phyloP scores from a whole-genome alignment of 1,140 invertebrate genomes.

The Pseudachorutes palmiensis region DNA sequence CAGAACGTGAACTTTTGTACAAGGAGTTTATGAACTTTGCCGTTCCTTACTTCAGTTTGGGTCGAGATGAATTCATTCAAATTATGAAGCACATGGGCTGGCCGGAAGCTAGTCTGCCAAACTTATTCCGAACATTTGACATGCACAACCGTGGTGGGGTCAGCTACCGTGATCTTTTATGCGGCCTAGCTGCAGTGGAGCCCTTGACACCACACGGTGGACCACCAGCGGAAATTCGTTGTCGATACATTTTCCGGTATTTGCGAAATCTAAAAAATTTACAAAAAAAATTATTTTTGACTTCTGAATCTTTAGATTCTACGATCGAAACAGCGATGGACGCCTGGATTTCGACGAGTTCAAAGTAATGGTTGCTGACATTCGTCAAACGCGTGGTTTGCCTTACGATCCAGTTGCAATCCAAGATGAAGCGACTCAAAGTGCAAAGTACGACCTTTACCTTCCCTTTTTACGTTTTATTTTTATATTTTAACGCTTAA shows the following conservation, averaged over 20 bases:
- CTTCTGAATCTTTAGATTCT: conserved; percentile 41
- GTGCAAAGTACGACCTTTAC: conserved; percentile 43
- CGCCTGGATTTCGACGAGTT: conserved; percentile 41
- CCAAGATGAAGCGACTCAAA: conserved; percentile 43
- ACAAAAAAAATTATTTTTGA: neutral
- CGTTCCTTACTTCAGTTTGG: conserved; percentile 43
- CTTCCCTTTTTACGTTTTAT: conserved; percentile 1
- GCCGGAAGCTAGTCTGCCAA: conserved; percentile 32
- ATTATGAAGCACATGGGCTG: conserved; percentile 43
- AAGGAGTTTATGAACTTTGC: conserved; percentile 41
- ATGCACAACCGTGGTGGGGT: conserved; percentile 41
- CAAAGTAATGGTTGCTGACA: conserved; percentile 44
- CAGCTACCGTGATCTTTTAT: conserved; percentile 46
- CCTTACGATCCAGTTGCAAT: conserved; percentile 41
- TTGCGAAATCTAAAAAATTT: no score
- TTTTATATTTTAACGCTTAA: neutral
- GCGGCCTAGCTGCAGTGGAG: conserved; percentile 50
- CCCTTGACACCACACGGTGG: conserved; percentile 51
- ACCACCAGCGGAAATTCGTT: conserved; percentile 49
- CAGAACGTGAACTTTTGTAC: conserved; percentile 45
- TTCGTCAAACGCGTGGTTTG: conserved; percentile 43
- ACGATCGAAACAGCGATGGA: conserved; percentile 46
- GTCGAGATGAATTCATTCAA: conserved; percentile 39
- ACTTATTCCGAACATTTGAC: conserved; percentile 46
- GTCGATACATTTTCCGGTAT: conserved; percentile 50